Conservation (phyloP, 2,888 invertebrate species). For the Mesoligia furuncula region DNA sequence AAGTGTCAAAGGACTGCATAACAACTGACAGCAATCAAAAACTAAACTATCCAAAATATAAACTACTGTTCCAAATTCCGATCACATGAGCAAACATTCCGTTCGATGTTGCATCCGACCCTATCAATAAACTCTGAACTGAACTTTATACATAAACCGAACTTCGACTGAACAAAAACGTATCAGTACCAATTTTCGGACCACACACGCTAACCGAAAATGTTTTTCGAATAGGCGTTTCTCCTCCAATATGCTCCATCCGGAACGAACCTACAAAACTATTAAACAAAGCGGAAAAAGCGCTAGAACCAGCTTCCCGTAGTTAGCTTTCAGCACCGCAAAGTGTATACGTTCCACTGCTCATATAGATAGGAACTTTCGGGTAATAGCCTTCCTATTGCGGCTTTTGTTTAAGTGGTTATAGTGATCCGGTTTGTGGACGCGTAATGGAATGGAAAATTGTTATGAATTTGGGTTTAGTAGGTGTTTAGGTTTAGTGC, state of each 20-base stretch:
- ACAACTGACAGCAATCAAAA: not conserved
- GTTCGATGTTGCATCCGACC: not conserved
- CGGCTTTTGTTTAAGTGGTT: slow-evolving; percentile 61
- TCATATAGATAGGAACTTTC: slow-evolving; percentile 57
- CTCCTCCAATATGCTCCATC: slow-evolving; percentile 43
- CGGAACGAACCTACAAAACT: slow-evolving; percentile 60
- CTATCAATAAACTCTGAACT: slow-evolving; percentile 23
- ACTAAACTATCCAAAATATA: not conserved
- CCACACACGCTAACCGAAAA: slow-evolving; percentile 35
- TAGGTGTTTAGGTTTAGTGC: slow-evolving; percentile 42
- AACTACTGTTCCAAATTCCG: not conserved
- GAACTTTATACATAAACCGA: slow-evolving; percentile 22
- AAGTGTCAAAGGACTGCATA: not conserved
- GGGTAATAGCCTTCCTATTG: slow-evolving; percentile 51
- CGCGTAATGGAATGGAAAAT: slow-evolving; percentile 61
- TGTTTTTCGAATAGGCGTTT: slow-evolving; percentile 52
- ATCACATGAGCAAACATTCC: not conserved
- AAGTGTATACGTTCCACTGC: slow-evolving; percentile 52
- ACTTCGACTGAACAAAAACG: slow-evolving; percentile 18
- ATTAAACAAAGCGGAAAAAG: slow-evolving; percentile 63
- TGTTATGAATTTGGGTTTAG: slow-evolving; percentile 56
- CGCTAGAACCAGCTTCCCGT: slow-evolving; percentile 40
- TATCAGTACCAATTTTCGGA: slow-evolving; percentile 25
- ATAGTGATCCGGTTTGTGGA: slow-evolving; percentile 51
- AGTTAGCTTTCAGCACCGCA: slow-evolving; percentile 58